Conservation (phyloP, 2,888 invertebrate species). For the Pristionchus mayeri region DNA sequence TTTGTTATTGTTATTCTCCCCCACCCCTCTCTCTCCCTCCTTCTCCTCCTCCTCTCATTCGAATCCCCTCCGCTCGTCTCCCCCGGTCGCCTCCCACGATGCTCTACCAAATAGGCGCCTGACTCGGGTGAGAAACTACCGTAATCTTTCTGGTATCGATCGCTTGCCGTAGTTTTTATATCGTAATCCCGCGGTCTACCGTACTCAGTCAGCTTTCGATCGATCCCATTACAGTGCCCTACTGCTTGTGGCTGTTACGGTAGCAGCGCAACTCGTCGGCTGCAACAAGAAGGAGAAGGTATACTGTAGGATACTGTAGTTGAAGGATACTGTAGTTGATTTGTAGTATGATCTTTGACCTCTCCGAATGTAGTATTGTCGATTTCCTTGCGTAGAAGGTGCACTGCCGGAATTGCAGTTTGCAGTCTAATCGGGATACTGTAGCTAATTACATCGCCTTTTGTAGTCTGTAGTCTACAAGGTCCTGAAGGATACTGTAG, state of each 20-base stretch:
- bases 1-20: background rate
- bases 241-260: background rate
- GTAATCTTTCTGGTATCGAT: background rate
- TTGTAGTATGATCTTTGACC: conserved; percentile 4
- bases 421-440: background rate
- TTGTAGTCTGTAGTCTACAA: no score
- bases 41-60: background rate
- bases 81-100: background rate
- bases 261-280: background rate
- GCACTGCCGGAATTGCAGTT: no score
- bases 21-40: background rate
- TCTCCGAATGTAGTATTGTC: no score
- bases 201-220: background rate
- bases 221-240: conserved; percentile 12
- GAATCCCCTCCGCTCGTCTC: background rate
- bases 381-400: no score
- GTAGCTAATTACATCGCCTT: no score
- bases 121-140: background rate
- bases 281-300: conserved; percentile 35
- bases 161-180: background rate
- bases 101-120: conserved; percentile 5
- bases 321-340: no score
- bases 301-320: background rate
- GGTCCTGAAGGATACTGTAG: no score
- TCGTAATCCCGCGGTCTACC: background rate